Evolutionary conservation across 2,888 invertebrate species (phyloP), one percentile per base, ranked within the genome.

Genomic region (Dorcus parallelipipedus): DNA sequence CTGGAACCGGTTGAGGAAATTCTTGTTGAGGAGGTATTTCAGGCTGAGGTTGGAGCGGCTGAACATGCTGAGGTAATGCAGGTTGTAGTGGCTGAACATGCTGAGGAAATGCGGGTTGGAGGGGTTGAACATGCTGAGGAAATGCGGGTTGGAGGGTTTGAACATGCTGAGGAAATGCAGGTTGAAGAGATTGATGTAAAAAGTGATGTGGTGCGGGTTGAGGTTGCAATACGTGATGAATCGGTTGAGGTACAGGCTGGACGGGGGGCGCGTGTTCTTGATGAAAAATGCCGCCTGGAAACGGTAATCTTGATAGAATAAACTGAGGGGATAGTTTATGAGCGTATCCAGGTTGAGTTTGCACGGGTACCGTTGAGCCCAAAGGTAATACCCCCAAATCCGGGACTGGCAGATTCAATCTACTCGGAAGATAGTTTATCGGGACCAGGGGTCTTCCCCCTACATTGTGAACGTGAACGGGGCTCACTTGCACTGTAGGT

Each of bases 341-440:
- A 9, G 56, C n/a, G 7, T 49, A 23, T 9, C 55, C 51, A 23
- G 54, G 26, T 7, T 41, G 41, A 3, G 52, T 20, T 52, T 55
- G 56, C 49, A 59, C 52, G 7, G 59, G 59, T 5, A 59, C 52
- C n/a, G 51, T 47, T 6, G 59, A 45, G 8, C 59, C 59, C n/a
- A 59, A 49, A 5, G 59, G 59, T 17, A 59, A 33, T 2, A 59
- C 59, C 4, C 59, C 59, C 40, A 59, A 56, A 56, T 55, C 49
- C 14, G 59, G 59, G 48, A 56, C 52, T 9, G 55, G 55, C 33
- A 59, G 26, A 50, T 55, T 52, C 14, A 56, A 40, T 20, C 38
- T 56, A 3, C 59, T 56, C 10, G 59, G 56, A 26, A 59, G 38
- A 1, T 49, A 49, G 14, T 59, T 56, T 17, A 59, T 52, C 6